phyloP scores from a whole-genome alignment of 2,888 invertebrate species.

The Synergus umbraculus region DNA sequence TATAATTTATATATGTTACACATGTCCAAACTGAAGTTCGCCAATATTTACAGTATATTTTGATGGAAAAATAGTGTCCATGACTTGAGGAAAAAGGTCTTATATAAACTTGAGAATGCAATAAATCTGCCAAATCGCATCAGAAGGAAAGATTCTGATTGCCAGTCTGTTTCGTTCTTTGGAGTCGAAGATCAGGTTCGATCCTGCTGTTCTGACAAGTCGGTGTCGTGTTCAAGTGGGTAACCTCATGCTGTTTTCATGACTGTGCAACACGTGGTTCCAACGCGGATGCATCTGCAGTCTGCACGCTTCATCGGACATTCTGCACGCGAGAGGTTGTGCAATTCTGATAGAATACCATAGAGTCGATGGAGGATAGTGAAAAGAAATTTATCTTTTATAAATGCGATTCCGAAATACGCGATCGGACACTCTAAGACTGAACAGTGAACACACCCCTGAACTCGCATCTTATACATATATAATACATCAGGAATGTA shows the following conservation, averaged over 20 bases:
- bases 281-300: conserved; percentile 60
- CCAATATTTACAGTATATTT: not conserved
- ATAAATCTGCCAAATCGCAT: conserved; percentile 13
- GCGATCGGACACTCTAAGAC: conserved; percentile 4
- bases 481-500: not conserved
- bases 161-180: not conserved
- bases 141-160: not conserved
- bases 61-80: not conserved
- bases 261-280: conserved; percentile 59
- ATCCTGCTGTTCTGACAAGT: conserved; percentile 67
- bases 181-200: conserved; percentile 7
- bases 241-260: conserved; percentile 62
- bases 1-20: too few relatives aligned
- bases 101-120: not conserved
- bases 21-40: too few relatives aligned
- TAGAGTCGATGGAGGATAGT: conserved; percentile 17
- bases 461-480: not conserved
- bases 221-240: conserved; percentile 67
- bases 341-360: conserved; percentile 55
- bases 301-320: conserved; percentile 64
- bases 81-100: not conserved
- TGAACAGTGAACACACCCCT: too few relatives aligned
- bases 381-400: conserved; percentile 59
- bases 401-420: conserved; percentile 56
- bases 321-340: conserved; percentile 66